Evolutionary conservation across 1,140 invertebrate species (phyloP), one percentile per base, ranked within the genome.

Genomic region (Gerris buenoi): DNA sequence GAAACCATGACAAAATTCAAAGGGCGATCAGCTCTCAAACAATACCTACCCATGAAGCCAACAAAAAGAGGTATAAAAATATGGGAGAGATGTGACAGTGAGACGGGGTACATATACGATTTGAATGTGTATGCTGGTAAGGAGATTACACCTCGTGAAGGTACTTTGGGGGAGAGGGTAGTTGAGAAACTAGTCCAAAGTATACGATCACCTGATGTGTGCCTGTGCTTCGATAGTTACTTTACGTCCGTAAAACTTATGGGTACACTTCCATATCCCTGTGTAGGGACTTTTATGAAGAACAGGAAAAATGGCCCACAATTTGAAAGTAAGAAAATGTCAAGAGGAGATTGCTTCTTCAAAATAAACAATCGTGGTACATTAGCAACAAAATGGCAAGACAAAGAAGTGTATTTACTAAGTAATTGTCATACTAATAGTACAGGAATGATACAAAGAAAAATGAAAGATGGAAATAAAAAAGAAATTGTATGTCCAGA

Each of bases 1-100:
- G 73, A 74, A 63, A 68, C 63, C 2, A 73, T 74, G 71, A 68
- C 71, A 14, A 71, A 68, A 65, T 74, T 74, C 59, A 72, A 73
- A 65, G 73, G 73, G 25, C 66, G 68, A 65, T 64, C 64, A 29
- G 26, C 23, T 46, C 62, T 74, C 2, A 74, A 74, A 67, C 73
- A 74, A 64, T 74, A 72, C 33, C 62, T 74, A 33, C 74, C 74
- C 25, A 26, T 75, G 28, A 76, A 76, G 66, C 72, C 73, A 2
- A 73, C 72, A 23, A 76, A 77, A 71, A 59, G 71, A 63, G 76
- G 76, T 23, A 74, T 75, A 59, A 76, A 75, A 71, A 68, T 75
- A 25, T 76, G 74, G 73, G 46, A 69, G 56, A 27, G 71, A 46
- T 71, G 71, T 66, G 73, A 76, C 68, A 57, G 73, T 33, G 23